Evolutionary conservation across 1,140 invertebrate genomes (phyloP).

Genomic region (Pantala flavescens): DNA sequence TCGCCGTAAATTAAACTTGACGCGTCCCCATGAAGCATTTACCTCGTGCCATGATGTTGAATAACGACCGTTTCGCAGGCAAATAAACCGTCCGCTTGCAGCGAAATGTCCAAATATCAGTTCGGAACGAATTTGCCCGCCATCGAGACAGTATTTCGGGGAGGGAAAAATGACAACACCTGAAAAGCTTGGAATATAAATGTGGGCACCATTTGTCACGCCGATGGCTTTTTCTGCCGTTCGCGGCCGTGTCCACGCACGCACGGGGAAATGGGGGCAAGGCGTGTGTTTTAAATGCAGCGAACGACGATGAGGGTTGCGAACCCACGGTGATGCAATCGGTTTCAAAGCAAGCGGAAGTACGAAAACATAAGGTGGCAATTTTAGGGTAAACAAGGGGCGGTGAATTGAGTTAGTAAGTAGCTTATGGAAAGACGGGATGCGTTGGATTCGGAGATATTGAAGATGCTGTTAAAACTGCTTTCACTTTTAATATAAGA

Average conservation of each 20-base stretch:
- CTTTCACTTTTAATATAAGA: too few relatives aligned
- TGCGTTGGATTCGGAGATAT: too few relatives aligned
- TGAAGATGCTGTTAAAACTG: too few relatives aligned
- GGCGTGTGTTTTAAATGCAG: not conserved
- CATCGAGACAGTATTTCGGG: not conserved
- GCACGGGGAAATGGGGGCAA: not conserved
- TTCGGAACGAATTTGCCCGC: not conserved
- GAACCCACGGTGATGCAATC: too few relatives aligned
- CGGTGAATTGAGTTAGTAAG: too few relatives aligned
- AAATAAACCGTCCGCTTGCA: not conserved
- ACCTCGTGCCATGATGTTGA: not conserved
- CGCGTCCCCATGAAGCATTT: not conserved
- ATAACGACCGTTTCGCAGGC: not conserved
- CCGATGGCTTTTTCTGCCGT: not conserved
- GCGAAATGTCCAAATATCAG: not conserved
- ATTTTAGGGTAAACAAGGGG: too few relatives aligned
- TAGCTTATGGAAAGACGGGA: too few relatives aligned
- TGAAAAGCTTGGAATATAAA: constrained; percentile 4
- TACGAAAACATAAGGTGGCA: too few relatives aligned
- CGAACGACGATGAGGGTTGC: not conserved
- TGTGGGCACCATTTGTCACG: not conserved
- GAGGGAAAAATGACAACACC: not conserved
- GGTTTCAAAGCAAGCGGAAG: too few relatives aligned
- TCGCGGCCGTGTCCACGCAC: not conserved
- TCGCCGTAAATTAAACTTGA: not conserved